A percentile compares a stretch with the other conserved stretches of the same genome.
Conservation (phyloP, 2,113 vertebrate genomes). For the Danionella cerebrum region DNA sequence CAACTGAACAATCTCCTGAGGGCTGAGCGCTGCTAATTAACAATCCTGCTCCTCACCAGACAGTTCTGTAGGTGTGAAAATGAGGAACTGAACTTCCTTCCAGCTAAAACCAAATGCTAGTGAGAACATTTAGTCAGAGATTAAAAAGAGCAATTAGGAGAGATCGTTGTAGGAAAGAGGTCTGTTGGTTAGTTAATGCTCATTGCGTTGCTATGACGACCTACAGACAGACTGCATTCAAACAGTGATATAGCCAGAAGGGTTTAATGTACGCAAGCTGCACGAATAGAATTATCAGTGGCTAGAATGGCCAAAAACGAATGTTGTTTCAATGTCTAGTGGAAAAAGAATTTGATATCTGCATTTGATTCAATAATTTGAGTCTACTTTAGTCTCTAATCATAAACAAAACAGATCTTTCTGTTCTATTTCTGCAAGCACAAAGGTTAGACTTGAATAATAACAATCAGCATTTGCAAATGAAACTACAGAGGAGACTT, state of each 20-base stretch:
- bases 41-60: background rate
- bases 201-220: slow-evolving; percentile 13
- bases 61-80: background rate
- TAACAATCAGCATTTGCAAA: too few relatives aligned
- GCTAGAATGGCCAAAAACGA: too few relatives aligned
- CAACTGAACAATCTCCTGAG: background rate
- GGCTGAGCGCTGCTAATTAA: background rate
- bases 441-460: too few relatives aligned
- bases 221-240: background rate
- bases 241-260: background rate
- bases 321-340: too few relatives aligned
- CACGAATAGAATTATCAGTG: background rate
- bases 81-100: background rate
- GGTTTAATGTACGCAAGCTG: background rate
- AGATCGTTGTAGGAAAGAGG: background rate
- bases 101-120: background rate
- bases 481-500: too few relatives aligned
- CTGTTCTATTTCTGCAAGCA: too few relatives aligned
- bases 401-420: too few relatives aligned
- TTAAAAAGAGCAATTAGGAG: background rate
- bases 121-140: background rate
- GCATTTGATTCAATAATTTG: too few relatives aligned
- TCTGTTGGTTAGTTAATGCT: background rate
- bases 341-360: too few relatives aligned
- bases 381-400: too few relatives aligned